phyloP scores from a whole-genome alignment of 2,888 invertebrate genomes.

The Campaea margaritaria region DNA sequence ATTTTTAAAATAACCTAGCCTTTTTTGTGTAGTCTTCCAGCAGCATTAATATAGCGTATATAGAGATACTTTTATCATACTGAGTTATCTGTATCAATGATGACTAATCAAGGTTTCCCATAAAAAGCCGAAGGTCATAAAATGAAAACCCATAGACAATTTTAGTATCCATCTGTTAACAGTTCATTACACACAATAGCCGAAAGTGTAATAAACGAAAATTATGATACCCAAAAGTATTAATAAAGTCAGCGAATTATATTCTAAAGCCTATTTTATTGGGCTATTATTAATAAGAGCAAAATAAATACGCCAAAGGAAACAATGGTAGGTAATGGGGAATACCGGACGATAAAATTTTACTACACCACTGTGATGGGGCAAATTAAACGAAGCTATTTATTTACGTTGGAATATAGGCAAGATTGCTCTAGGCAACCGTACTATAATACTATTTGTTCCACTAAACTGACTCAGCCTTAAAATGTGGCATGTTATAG shows the following conservation, averaged over 20 bases:
- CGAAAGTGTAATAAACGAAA: slow-evolving; percentile 41
- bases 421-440: background rate
- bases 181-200: slow-evolving; percentile 40
- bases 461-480: background rate
- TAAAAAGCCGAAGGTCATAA: slow-evolving; percentile 14
- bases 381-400: slow-evolving; percentile 43
- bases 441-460: background rate
- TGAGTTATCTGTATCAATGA: too few species aligned
- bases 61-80: too few species aligned
- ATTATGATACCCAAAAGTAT: slow-evolving; percentile 47
- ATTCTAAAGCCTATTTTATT: slow-evolving; percentile 47
- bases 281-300: slow-evolving; percentile 49
- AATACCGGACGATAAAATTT: slow-evolving; percentile 46
- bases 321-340: slow-evolving; percentile 43
- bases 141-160: slow-evolving; percentile 20
- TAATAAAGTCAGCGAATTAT: slow-evolving; percentile 49
- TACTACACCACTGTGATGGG: slow-evolving; percentile 42
- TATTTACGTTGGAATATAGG: slow-evolving; percentile 9
- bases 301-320: slow-evolving; percentile 46
- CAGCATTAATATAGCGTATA: too few species aligned
- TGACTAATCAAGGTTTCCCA: background rate
- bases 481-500: background rate
- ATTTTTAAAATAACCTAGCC: too few species aligned
- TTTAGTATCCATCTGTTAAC: slow-evolving; percentile 33
- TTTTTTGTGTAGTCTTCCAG: too few species aligned